Evolutionary conservation across 1,140 invertebrate genomes (phyloP), one percentile per base, ranked within the genome.

Genomic region (Hermetia illucens): DNA sequence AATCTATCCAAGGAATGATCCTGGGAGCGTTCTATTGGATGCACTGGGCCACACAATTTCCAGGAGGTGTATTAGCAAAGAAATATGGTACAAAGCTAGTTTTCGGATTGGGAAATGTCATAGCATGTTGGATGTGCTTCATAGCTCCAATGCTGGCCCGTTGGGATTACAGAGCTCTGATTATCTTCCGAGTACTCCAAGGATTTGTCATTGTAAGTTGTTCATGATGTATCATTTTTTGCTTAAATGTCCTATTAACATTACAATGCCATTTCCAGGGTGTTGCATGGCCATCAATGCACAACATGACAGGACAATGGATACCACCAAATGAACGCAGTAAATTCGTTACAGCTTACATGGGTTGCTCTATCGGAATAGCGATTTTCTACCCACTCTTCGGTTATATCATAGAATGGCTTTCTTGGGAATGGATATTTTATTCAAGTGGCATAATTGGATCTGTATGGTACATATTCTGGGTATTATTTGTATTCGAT

Each of bases 271-370:
- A n/a, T n/a, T n/a, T n/a, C 37, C 43, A 88, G 83, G 86, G 86
- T 20, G 71, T 85, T 27, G 68, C 75, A 4, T 88, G 82, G 74
- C 87, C 87, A 6, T 71, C 82, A 2, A 82, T 84, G 66, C 83
- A 90, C 61, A 68, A 77, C 29, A 69, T 90, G 58, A 76, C 82
- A 12, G 78, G 81, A 0, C 75, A 78, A 50, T 92, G 87, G 87
- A 79, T 85, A 36, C 84, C 84, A 4, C 75, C 77, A 0, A 69
- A 76, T 38, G 85, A 89, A 54, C 70, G 83, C 32, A 83, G 79
- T 50, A 76, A 72, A 62, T 76, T 82, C 42, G 68, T 75, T 3
- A 77, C 75, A 21, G 67, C 79, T 16, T 82, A 79, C 53, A 57
- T 80, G 49, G 79, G 78, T 69, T 67, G 70, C 43, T 63, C 55